A percentile compares a stretch with the other conserved stretches of the same genome.
Conservation (phyloP, 2,888 invertebrate species). For the Aricia artaxerxes region DNA sequence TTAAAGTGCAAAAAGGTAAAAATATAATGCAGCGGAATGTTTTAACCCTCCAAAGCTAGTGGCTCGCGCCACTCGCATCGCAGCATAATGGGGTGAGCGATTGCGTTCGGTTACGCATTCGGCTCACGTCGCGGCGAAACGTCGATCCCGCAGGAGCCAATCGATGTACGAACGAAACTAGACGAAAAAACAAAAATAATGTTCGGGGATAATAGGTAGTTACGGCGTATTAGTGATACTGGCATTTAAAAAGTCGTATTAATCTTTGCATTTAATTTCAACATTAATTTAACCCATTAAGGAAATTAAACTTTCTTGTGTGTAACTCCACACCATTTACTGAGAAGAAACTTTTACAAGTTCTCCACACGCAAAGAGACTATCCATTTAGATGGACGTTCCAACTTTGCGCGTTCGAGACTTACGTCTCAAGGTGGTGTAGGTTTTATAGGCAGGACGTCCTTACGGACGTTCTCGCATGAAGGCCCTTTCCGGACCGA, state of each 20-base stretch:
- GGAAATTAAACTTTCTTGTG: no score
- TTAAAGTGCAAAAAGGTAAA: neutral
- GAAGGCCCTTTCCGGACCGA: no score
- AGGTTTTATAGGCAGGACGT: no score
- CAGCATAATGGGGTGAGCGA: constrained; percentile 57
- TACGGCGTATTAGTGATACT: neutral
- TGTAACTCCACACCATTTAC: no score
- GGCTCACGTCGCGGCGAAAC: constrained; percentile 71
- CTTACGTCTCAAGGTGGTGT: no score
- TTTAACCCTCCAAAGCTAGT: constrained; percentile 39
- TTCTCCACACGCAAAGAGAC: no score
- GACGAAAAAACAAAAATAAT: constrained; percentile 11
- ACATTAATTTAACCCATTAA: no score
- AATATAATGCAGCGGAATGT: neutral
- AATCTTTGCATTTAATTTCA: neutral
- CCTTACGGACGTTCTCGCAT: no score
- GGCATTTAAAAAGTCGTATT: neutral
- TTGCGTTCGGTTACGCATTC: constrained; percentile 65
- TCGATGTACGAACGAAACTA: constrained; percentile 48
- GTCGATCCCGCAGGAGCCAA: constrained; percentile 69
- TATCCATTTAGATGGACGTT: no score
- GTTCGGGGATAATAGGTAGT: neutral
- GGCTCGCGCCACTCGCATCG: constrained; percentile 42
- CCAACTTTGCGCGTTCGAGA: no score
- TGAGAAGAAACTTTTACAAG: no score